Percentiles rank a stretch among this genome's conserved stretches.
Conservation (phyloP, 2,113 vertebrate genomes). For the Cyprinodon brontotheroides region DNA sequence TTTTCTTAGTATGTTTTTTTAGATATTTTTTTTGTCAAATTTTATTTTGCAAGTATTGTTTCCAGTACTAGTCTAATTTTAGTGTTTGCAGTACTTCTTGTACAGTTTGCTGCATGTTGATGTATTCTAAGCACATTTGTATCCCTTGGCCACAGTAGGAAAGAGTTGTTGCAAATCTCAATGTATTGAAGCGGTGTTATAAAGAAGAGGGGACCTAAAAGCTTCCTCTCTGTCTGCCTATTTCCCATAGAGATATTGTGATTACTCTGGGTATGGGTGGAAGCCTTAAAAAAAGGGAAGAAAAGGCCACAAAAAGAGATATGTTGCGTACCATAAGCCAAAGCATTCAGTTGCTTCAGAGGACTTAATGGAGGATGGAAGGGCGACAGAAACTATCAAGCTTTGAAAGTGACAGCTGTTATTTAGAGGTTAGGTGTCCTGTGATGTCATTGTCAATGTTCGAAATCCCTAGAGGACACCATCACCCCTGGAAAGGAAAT, state of each 20-base stretch:
- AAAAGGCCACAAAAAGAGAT: not conserved
- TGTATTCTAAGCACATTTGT: too few species aligned
- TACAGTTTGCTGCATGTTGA: too few species aligned
- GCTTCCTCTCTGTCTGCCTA: not conserved
- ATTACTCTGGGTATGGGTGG: not conserved
- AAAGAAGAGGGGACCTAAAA: too few species aligned
- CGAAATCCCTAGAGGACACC: not conserved
- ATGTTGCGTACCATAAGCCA: not conserved
- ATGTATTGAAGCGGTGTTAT: too few species aligned
- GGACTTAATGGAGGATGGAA: conserved; percentile 3
- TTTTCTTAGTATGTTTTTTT: too few species aligned
- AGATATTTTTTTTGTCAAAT: too few species aligned
- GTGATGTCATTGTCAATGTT: not conserved
- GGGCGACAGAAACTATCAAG: conserved; percentile 3
- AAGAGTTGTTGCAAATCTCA: too few species aligned
- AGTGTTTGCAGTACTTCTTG: too few species aligned
- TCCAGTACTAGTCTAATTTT: too few species aligned
- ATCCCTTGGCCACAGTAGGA: too few species aligned
- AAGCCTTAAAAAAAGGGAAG: too few species aligned
- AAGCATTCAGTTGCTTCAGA: not conserved
- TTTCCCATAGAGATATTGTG: not conserved
- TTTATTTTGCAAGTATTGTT: too few species aligned
- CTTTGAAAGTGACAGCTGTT: conserved; percentile 7
- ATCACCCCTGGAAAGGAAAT: not conserved
- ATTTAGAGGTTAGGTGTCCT: not conserved